Percentiles rank a stretch among this genome's conserved stretches.
Conservation (phyloP, 2,113 vertebrate species). For the Patagioenas fasciata region DNA sequence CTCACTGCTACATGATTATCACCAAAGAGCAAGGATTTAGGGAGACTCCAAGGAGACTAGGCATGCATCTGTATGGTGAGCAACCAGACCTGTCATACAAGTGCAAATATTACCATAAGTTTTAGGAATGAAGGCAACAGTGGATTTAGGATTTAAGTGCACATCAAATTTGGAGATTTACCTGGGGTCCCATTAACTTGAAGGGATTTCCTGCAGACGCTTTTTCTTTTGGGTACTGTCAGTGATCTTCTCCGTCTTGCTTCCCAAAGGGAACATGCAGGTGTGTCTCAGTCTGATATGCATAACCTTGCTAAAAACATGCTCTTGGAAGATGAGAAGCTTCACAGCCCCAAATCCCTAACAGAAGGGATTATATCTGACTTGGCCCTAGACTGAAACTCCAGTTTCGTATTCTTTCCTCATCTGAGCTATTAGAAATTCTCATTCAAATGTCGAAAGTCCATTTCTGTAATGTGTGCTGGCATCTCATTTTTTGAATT, state of each 20-base stretch:
- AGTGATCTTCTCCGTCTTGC: neutral
- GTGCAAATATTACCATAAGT: neutral
- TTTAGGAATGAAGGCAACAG: neutral
- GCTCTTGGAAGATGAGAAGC: neutral
- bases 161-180: neutral
- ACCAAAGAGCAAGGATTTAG: conserved; percentile 29
- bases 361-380: neutral
- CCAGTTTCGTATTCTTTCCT: neutral
- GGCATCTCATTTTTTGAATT: neutral
- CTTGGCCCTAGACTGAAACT: fast-evolving
- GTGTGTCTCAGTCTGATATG: neutral
- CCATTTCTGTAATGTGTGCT: neutral
- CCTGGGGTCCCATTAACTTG: neutral
- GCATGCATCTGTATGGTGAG: neutral
- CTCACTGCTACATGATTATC: neutral
- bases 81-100: neutral
- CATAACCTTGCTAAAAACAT: neutral
- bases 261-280: neutral
- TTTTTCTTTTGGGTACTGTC: neutral
- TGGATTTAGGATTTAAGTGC: neutral
- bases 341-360: neutral
- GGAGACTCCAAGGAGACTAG: neutral
- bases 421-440: neutral
- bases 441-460: neutral
- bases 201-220: neutral